Evolutionary conservation across 1,140 invertebrate genomes (phyloP), one percentile per base, ranked within the genome.

Genomic region (Mactra quadrangularis): DNA sequence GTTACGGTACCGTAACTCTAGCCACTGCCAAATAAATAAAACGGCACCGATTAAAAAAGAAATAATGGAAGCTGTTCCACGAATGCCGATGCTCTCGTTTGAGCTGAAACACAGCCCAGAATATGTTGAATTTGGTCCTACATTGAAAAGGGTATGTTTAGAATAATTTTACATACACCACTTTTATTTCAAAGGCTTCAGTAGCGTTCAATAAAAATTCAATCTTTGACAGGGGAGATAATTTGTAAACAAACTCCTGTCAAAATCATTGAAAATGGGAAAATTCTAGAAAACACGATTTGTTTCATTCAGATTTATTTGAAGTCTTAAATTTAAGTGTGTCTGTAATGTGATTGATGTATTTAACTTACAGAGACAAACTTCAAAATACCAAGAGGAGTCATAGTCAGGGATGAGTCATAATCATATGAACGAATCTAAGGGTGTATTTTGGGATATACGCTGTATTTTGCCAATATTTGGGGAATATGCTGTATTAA

Each of bases 51-150:
- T 70, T 53, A 85, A 79, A 72, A 68, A 85, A 86, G 62, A 82
- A 96, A 88, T n/a, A 86, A 98, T 99, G 98, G 98, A 99, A 94
- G 97, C 97, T 75, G 96, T 98, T 87, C 98, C 97, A 72, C 95
- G 97, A 90, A 94, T 99, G 91, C 97, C 97, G 85, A 97, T 99
- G 96, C 94, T 99, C 70, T 96, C 95, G 89, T 97, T 98, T 93
- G 96, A 97, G 81, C 93, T 97, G 59, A 98, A 98, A 95, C 94
- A 95, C 19, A 97, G 96, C 88, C 95, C 96, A 15, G 96, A 97
- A 92, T 90, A 91, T 75, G 91, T 96, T 35, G 95, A 97, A 87
- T 98, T 98, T 94, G 95, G 94, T 47, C 94, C 95, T 47, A 95
- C 96, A 93, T 92, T 99, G 38, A 97, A 97, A 94, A 96, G 97